phyloP scores from a whole-genome alignment of 2,113 vertebrate genomes.

The Daphoenositta chrysoptera region DNA sequence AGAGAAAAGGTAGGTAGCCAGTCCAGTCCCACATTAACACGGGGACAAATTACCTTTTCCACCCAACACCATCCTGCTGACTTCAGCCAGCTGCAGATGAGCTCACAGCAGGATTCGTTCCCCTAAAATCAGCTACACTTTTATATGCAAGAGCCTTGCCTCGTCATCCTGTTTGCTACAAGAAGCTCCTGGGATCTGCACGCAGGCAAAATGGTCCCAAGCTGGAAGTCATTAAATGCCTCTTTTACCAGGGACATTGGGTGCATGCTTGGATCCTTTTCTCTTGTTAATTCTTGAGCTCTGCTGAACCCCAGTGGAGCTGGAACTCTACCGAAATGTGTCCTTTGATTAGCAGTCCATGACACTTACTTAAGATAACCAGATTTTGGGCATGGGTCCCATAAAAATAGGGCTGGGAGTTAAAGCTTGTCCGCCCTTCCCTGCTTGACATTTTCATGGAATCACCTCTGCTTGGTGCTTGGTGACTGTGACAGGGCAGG shows the following conservation, averaged over 20 bases:
- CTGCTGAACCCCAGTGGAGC: not conserved
- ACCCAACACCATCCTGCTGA: not conserved
- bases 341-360: conserved; percentile 38
- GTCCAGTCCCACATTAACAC: rapidly evolving
- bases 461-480: not conserved
- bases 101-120: not conserved
- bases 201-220: not conserved
- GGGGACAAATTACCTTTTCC: not conserved
- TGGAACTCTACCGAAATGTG: not conserved
- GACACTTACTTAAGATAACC: conserved; percentile 60
- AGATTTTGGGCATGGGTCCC: conserved; percentile 56
- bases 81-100: conserved; percentile 25
- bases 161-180: not conserved
- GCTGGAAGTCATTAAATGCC: conserved; percentile 15
- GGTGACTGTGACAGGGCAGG: conserved; percentile 1
- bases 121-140: not conserved
- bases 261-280: not conserved
- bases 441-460: conserved; percentile 47
- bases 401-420: conserved; percentile 54
- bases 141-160: not conserved
- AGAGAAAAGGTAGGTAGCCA: conserved; percentile 85
- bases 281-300: not conserved
- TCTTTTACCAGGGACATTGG: not conserved
- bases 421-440: conserved; percentile 42
- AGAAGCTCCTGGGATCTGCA: not conserved